These are phyloP conservation scores for Apis dorsata DNA, from an alignment of 1,140 invertebrate species.

Conservation along the genomic window DNA sequence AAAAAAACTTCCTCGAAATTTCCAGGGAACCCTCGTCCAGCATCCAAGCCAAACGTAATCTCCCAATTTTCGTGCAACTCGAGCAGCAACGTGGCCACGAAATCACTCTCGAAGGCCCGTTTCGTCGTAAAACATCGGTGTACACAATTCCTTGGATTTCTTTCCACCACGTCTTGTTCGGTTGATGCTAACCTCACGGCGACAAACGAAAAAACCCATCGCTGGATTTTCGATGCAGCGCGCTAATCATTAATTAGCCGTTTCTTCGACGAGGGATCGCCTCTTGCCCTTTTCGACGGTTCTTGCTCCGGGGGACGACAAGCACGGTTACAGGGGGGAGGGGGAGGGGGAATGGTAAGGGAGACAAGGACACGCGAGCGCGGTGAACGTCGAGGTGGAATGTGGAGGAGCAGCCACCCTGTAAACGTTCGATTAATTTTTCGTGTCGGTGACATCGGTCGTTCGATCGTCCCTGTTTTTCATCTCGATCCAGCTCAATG, in stretches of 20 bases:
- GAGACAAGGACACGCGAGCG: slow-evolving; percentile 42
- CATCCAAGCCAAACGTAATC: no score
- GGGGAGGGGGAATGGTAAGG: not conserved
- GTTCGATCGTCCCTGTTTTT: slow-evolving; percentile 44
- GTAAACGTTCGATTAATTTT: slow-evolving; percentile 48
- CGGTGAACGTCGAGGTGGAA: slow-evolving; percentile 56
- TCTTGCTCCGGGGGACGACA: slow-evolving; percentile 18
- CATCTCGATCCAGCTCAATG: slow-evolving; percentile 15
- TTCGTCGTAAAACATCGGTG: not conserved
- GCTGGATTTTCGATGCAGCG: slow-evolving; percentile 51
- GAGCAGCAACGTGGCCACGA: not conserved
- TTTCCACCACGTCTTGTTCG: not conserved
- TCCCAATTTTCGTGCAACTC: not conserved
- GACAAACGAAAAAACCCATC: slow-evolving; percentile 10
- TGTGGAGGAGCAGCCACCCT: slow-evolving; percentile 54
- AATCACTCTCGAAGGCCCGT: no score
- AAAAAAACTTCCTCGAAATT: no score
- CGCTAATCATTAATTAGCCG: slow-evolving; percentile 70
- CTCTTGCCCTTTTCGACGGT: slow-evolving; percentile 45
- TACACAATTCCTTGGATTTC: not conserved
- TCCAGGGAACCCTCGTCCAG: no score
- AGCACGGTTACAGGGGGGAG: no score
- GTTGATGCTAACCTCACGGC: not conserved
- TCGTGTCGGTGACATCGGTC: slow-evolving; percentile 46
- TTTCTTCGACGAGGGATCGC: slow-evolving; percentile 60